Base-by-base conservation (phyloP, 2,888 invertebrate genomes). In the Encarsia formosa region DNA sequence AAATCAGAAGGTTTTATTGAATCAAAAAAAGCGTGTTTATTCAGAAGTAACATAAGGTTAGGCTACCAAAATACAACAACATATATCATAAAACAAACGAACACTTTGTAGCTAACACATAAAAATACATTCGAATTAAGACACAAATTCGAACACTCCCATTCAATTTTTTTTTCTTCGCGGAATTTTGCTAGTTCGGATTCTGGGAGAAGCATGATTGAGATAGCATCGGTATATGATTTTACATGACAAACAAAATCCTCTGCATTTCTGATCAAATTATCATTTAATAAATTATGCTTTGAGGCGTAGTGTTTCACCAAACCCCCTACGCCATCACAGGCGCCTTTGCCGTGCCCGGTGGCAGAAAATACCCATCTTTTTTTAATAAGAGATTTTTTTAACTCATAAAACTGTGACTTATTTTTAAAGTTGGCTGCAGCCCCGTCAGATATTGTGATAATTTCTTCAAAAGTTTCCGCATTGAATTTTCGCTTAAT, bases 321-420 rank as follows among this genome's bases (percentile, higher is more conserved):
- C 20, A 49, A 35, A 1, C 49, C 49, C 8, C 49, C 43, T 1
- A 49, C 18, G 6, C 49, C 41, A 22, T 49, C 41, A 15, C 40
- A 41, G n/a, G 49, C 20, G 18, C 49, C 49, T 34, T 41, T 49
- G 6, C 49, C 41, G 24, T 49, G 49, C 1, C 41, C 49, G 18
- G 49, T 49, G 24, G n/a, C 23, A 11, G 49, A 42, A 16, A 41
- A 49, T 5, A 41, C 19, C 49, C 41, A 49, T n/a, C 13, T 19
- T 41, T 41, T 41, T 15, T 49, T 32, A 24, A 29, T 11, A 32
- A 13, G 20, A 4, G 49, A 49, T 18, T 41, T 9, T 32, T 11
- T 19, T 2, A 41, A 19, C 19, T 48, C 48, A 20, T 31, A 19
- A 26, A 32, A 15, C 22, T 42, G 42, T 22, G 11, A 49, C 23